Evolutionary conservation across 2,888 invertebrate genomes (phyloP), one percentile per base, ranked within the genome.

Genomic region (Phyto melanocephala): DNA sequence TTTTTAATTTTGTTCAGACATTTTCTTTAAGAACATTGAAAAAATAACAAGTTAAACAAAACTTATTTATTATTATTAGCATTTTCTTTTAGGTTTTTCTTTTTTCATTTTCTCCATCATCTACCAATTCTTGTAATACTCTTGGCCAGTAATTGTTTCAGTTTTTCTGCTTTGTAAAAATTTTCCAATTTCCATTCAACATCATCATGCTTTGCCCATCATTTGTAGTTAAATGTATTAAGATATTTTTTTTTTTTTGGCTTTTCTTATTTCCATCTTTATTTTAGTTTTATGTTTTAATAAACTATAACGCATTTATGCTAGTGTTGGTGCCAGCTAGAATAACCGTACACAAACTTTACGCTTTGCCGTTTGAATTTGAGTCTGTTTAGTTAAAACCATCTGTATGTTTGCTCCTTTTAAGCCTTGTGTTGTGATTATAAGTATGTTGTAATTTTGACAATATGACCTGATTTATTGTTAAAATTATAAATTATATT

Each of bases 21-120:
- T 28, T 40, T 20, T 22, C n/a, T 6, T 2, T 7, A 2, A 22
- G 20, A 22, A 50, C 4, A 6, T 28, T 28, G 28, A 50, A 6
- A 28, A 8, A n/a, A n/a, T 11, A 63, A 24, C 20, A n/a, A n/a
- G n/a, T 56, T 45, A 17, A 56, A 65, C 35, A 75, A 65, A 75
- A 56, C 13, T 65, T 45, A 75, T 56, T 75, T 56, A 62, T 11
- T 62, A 6, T 45, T 62, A 63, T 70, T 77, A 70, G 62, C 54
- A 77, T 70, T 77, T 77, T 35, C 33, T n/a, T 50, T 35, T 28
- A 70, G 62, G 40, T 62, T 52, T 52, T 2, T 24, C 35, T 42
- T 11, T 8, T 70, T 45, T 15, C 45, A 11, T 35, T 20, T 15
- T 13, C 42, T 40, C 3, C 11, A 28, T 28, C 8, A 15, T 24